phyloP scores from a whole-genome alignment of 1,140 invertebrate genomes.

The Pseudomyrmex cubaensis region DNA sequence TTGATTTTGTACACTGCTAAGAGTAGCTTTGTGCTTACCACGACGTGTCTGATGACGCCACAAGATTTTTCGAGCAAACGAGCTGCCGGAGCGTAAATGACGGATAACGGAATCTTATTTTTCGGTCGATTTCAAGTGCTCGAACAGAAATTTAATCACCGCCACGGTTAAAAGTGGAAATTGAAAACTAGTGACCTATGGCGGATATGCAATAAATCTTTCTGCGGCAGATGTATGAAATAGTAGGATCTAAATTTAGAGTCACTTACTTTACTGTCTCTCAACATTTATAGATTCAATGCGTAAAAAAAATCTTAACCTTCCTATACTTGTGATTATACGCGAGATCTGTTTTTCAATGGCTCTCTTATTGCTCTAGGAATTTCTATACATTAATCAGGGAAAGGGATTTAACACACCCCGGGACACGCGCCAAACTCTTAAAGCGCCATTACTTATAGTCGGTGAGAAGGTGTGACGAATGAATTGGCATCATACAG shows the following conservation, averaged over 20 bases:
- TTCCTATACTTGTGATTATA: background rate
- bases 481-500: constrained; percentile 26
- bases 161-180: constrained; percentile 19
- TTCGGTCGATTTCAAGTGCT: constrained; percentile 52
- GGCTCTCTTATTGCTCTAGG: too few species aligned
- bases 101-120: constrained; percentile 57
- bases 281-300: background rate
- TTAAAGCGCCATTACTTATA: constrained; percentile 25
- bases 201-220: constrained; percentile 25
- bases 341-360: too few species aligned
- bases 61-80: constrained; percentile 25
- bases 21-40: background rate
- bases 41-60: background rate
- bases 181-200: constrained; percentile 26
- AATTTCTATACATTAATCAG: too few species aligned
- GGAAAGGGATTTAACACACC: constrained; percentile 15
- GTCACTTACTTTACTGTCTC: background rate
- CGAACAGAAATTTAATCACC: constrained; percentile 44
- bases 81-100: constrained; percentile 28
- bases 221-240: background rate
- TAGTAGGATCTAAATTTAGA: background rate
- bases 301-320: constrained; percentile 9
- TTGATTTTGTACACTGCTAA: constrained; percentile 41
- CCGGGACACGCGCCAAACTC: constrained; percentile 35
- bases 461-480: constrained; percentile 17